phyloP scores from a whole-genome alignment of 2,888 invertebrate genomes.

The Fragum fragum region DNA sequence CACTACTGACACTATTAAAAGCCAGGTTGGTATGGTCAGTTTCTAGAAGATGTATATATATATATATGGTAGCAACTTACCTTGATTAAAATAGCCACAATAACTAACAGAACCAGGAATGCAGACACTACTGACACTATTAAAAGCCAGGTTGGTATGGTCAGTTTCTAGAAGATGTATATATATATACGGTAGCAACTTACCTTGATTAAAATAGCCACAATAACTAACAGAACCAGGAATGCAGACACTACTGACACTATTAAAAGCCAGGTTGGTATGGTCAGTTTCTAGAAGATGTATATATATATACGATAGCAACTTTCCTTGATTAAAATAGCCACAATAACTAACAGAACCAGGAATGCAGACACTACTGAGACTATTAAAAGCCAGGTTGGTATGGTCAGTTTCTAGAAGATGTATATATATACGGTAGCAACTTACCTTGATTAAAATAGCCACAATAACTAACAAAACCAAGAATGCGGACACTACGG shows the following conservation, averaged over 20 bases:
- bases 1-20: slow-evolving; percentile 64
- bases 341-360: slow-evolving; percentile 59
- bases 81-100: slow-evolving; percentile 62
- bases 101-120: slow-evolving; percentile 60
- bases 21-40: slow-evolving; percentile 61
- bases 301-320: no score
- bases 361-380: slow-evolving; percentile 66
- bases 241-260: slow-evolving; percentile 67
- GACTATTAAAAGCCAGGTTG: slow-evolving; percentile 65
- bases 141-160: slow-evolving; percentile 64
- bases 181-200: no score
- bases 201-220: slow-evolving; percentile 65
- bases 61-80: no score
- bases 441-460: slow-evolving; percentile 62
- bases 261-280: slow-evolving; percentile 65
- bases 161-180: no score
- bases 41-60: no score
- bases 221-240: slow-evolving; percentile 58
- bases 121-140: slow-evolving; percentile 66
- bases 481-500: slow-evolving; percentile 64
- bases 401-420: slow-evolving; percentile 55
- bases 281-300: slow-evolving; percentile 51
- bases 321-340: slow-evolving; percentile 61
- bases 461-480: slow-evolving; percentile 62
- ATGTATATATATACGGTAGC: no score